phyloP scores from a whole-genome alignment of 2,797 vertebrate genomes.

The Staurois parvus region DNA sequence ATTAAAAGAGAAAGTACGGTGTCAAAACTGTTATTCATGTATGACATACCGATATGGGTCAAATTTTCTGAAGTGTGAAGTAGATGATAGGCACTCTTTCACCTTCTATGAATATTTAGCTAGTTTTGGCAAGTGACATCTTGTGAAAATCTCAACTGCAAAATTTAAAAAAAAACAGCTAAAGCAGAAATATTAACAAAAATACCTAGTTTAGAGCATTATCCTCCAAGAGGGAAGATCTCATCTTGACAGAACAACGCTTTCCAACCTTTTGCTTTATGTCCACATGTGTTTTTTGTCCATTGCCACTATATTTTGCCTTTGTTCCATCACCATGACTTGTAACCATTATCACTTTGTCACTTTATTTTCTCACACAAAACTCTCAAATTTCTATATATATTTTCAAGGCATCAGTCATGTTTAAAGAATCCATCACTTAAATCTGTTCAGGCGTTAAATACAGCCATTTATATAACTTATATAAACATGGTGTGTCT shows the following conservation, averaged over 20 bases:
- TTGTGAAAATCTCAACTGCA: slow-evolving; percentile 7
- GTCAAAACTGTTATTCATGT: background rate
- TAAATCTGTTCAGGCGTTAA: too few relatives aligned
- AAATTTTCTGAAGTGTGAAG: slow-evolving; percentile 9
- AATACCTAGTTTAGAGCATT: background rate
- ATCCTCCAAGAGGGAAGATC: background rate
- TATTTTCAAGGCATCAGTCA: background rate
- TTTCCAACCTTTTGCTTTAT: too few relatives aligned
- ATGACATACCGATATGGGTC: background rate
- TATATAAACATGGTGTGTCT: too few relatives aligned
- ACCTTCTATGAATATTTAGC: background rate
- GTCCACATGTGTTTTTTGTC: too few relatives aligned
- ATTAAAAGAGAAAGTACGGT: background rate
- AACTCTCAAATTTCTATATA: background rate
- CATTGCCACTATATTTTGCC: too few relatives aligned
- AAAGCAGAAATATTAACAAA: background rate
- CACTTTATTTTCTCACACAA: background rate
- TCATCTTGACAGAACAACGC: background rate
- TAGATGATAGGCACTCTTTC: background rate
- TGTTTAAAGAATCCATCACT: too few relatives aligned
- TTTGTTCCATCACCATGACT: too few relatives aligned
- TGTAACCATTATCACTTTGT: too few relatives aligned
- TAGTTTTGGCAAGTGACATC: slow-evolving; percentile 3
- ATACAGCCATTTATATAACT: too few relatives aligned
- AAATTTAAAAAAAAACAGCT: background rate